Base-by-base conservation (phyloP, 2,888 invertebrate genomes). In the Uropetala carovei region DNA sequence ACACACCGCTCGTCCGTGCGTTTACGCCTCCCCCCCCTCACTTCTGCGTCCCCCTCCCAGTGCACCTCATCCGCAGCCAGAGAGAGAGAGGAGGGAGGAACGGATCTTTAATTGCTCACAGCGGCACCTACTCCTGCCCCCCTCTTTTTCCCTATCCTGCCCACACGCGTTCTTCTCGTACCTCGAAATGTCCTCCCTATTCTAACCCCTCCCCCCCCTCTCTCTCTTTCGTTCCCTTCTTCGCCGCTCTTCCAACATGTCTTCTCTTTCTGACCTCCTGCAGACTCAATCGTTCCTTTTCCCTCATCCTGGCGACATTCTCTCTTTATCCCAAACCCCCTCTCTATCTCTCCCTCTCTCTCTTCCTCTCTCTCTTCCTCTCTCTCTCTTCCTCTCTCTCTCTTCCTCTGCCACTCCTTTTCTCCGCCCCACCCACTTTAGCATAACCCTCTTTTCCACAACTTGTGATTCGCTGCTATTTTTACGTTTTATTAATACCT, bases 61-160 rank as follows among this genome's bases (percentile, higher is more conserved):
- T n/a, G 11, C 64, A n/a, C 16, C 64, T 18, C n/a, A n/a, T n/a
- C 64, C n/a, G 5, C n/a, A 16, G 64, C 16, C 10, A 64, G 64
- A 7, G 64, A 18, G n/a, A 16, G 64, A 7, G 64, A 64, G 64
- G 64, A 64, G 64, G 16, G 64, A 64, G 64, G 64, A 64, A 16
- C n/a, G 56, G 56, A 43, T 83, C 83, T 56, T 56, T 56, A 43
- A 83, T 83, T 75, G 75, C 75, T 68, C 18, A 18, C 82, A 43
- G n/a, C 57, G 83, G 16, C 83, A 43, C 83, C 83, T 56, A 43
- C 43, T 43, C 43, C 75, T 75, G 75, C 75, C 75, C n/a, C 43
- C 30, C 30, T n/a, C n/a, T n/a, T n/a, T n/a, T n/a, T n/a, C n/a
- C n/a, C n/a, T n/a, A n/a, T 43, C 43, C 75, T 75, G 75, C 75